These are phyloP conservation scores for Porites divaricata DNA, from an alignment of 92 coral and sea anemone species.

Conservation along the genomic window DNA sequence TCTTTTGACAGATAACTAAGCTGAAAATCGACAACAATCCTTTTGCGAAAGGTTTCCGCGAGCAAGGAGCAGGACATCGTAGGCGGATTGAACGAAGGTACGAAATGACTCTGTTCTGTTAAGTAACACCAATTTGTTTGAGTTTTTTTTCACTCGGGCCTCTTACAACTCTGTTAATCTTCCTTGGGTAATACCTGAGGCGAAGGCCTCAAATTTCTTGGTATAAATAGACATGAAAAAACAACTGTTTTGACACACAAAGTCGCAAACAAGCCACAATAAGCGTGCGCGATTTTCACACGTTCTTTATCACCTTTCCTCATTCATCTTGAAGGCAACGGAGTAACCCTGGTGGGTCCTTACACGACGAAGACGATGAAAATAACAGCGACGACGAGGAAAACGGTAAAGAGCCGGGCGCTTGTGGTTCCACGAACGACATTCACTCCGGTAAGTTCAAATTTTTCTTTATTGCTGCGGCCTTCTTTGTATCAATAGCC, in stretches of 20 bases:
- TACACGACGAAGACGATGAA: constrained; percentile 65
- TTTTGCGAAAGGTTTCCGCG: constrained; percentile 98
- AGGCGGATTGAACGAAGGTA: constrained; percentile 96
- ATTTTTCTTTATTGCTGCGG: constrained; percentile 9
- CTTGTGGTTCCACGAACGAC: constrained; percentile 11
- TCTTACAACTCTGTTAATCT: constrained; percentile 4
- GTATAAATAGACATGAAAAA: constrained; percentile 47
- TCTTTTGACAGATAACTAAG: constrained; percentile 81
- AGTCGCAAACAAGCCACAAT: constrained; percentile 73
- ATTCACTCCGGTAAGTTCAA: constrained; percentile 23
- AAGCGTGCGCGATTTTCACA: constrained; percentile 77
- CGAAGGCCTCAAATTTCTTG: constrained; percentile 44
- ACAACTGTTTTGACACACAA: constrained; percentile 78
- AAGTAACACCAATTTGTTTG: constrained; percentile 20
- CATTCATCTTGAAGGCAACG: constrained; percentile 43
- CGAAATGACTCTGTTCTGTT: background rate
- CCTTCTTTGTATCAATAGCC: constrained; percentile 26
- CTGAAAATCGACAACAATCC: constrained; percentile 98
- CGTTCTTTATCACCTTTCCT: constrained; percentile 65
- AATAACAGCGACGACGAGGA: constrained; percentile 69
- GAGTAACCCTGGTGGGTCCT: constrained; percentile 14
- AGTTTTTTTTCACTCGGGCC: constrained; percentile 6
- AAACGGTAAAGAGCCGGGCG: constrained; percentile 39
- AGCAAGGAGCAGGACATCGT: constrained; percentile 97
- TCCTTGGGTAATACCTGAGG: constrained; percentile 42